Conservation (phyloP, 2,797 vertebrate species). For the Eulemur mongoz region DNA sequence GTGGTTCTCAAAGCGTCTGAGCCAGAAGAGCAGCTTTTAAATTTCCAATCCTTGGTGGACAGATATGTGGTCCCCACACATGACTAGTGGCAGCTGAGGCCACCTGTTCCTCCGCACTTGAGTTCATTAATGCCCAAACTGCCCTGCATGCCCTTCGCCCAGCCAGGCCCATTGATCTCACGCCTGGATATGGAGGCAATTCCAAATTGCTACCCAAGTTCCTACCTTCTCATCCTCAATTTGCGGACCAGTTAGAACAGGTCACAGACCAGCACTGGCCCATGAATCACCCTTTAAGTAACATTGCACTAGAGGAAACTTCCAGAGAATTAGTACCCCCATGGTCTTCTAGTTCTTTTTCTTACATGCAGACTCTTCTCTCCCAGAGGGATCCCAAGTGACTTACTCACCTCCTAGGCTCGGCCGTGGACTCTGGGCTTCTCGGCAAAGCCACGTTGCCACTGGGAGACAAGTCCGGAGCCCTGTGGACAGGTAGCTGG, state of each 20-base stretch:
- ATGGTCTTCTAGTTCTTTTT: not conserved
- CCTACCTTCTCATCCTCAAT: not conserved
- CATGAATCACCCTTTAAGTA: not conserved
- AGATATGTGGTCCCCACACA: accelerated
- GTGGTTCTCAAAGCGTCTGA: not conserved
- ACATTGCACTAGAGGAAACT: not conserved
- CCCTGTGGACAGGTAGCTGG: not conserved
- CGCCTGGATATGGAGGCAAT: not conserved
- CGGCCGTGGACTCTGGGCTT: not conserved
- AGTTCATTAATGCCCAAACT: not conserved
- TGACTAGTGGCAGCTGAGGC: accelerated
- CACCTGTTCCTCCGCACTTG: accelerated
- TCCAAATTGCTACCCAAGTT: not conserved
- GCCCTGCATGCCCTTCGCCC: accelerated
- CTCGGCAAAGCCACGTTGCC: not conserved
- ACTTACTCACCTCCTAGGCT: not conserved
- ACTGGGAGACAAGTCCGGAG: not conserved
- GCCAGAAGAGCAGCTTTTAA: not conserved
- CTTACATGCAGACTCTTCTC: not conserved
- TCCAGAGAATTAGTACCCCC: not conserved
- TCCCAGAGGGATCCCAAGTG: not conserved
- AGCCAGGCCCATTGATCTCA: not conserved
- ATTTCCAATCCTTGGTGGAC: not conserved
- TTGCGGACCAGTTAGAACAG: not conserved
- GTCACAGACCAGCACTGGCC: not conserved